Percentiles rank a stretch among this genome's conserved stretches.
These are phyloP conservation scores for Salminus brasiliensis DNA, from an alignment of 2,113 vertebrate genomes.

Conservation along the genomic window DNA sequence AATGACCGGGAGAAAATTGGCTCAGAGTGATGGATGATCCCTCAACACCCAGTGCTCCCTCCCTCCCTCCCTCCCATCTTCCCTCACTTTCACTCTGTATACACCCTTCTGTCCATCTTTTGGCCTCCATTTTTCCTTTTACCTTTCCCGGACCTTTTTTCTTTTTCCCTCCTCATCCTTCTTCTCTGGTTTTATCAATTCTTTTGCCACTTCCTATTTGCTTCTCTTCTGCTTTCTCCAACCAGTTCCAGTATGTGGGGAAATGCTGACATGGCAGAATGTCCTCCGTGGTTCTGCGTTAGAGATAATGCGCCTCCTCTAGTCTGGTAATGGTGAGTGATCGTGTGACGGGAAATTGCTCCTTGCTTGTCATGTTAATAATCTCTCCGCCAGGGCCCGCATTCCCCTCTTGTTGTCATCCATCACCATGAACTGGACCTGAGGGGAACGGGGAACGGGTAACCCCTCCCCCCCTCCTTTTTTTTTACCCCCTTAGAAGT, in stretches of 20 bases:
- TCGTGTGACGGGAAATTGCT: conserved; percentile 40
- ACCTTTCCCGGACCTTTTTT: neutral
- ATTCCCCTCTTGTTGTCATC: conserved; percentile 41
- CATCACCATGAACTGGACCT: conserved; percentile 22
- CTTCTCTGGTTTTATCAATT: neutral
- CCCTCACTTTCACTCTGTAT: neutral
- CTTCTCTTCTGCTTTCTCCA: neutral
- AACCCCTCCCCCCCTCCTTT: neutral
- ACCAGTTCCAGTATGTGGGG: conserved; percentile 8
- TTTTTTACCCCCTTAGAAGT: neutral
- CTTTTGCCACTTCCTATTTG: neutral
- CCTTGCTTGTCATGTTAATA: conserved; percentile 43
- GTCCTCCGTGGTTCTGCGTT: conserved; percentile 14
- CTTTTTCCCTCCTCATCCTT: neutral
- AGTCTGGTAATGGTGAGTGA: conserved; percentile 44
- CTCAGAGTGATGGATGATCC: conserved; percentile 41
- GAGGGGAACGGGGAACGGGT: neutral
- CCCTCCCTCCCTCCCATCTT: neutral
- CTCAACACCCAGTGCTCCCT: neutral
- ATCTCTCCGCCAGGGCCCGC: conserved; percentile 16
- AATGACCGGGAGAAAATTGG: conserved; percentile 43
- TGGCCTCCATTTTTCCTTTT: neutral
- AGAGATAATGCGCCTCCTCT: conserved; percentile 11
- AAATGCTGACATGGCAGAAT: conserved; percentile 50
- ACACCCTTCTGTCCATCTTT: neutral